Evolutionary conservation across 2,888 invertebrate species (phyloP), one percentile per base, ranked within the genome.

Genomic region (Nymphalis c-album): DNA sequence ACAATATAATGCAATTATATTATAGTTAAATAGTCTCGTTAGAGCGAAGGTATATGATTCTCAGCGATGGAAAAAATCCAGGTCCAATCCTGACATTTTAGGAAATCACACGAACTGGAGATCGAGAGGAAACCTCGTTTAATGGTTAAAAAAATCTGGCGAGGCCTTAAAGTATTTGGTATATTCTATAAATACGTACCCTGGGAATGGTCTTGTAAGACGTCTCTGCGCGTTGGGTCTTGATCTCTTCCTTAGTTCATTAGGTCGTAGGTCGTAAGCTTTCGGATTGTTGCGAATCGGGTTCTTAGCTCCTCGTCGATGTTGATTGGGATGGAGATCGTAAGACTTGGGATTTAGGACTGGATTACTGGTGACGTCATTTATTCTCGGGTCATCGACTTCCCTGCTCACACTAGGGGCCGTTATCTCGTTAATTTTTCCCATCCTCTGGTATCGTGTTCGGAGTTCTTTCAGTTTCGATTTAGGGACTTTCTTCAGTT

Each of bases 381-480:
- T 88, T 35, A 73, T 80, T 69, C 78, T 80, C 7, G 82, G 84
- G 71, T 92, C 90, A 74, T 85, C 80, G 64, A 80, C 75, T 73
- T 93, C 90, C 57, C 83, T 79, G 75, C 91, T 89, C 63, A 80
- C 76, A 72, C 81, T 83, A 0, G 88, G 94, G 74, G 74, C 93
- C 0, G 90, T 92, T 72, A 94, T 93, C 81, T 94, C 94, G 85
- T 94, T 94, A 63, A 93, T 77, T 70, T 84, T 83, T 67, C 93
- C 93, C 85, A 91, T 91, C 8, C 87, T 84, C 72, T 91, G 90
- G 86, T 92, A 93, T 60, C 93, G 92, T 20, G 85, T 79, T 60
- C 85, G 82, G 2, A 93, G 76, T 20, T 91, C 91, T 71, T 92
- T 93, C 68, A 92, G 84, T 67, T 88, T 93, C 20, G 88, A 80